Conservation (phyloP, 1,140 invertebrate species). For the Apolygus lucorum region DNA sequence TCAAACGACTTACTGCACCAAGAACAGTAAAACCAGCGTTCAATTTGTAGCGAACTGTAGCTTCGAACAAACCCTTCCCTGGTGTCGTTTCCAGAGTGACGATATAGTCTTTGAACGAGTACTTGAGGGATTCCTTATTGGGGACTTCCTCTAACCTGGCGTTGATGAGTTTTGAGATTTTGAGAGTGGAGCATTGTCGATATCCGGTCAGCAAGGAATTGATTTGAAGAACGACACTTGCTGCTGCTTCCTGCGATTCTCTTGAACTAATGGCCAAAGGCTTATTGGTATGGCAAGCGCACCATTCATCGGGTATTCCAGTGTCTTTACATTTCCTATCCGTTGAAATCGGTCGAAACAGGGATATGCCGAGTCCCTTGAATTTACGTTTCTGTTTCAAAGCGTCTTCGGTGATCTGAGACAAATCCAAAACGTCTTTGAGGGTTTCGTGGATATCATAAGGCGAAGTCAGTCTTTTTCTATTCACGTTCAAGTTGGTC, state of each 20-base stretch:
- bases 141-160: constrained; percentile 26
- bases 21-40: constrained; percentile 38
- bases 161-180: constrained; percentile 24
- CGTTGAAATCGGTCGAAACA: constrained; percentile 60
- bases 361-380: constrained; percentile 52
- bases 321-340: constrained; percentile 65
- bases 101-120: constrained; percentile 24
- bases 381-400: constrained; percentile 39
- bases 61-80: constrained; percentile 34
- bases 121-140: constrained; percentile 19
- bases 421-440: constrained; percentile 48
- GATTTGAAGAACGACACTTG: constrained; percentile 50
- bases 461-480: constrained; percentile 46
- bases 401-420: constrained; percentile 34
- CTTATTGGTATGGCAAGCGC: constrained; percentile 60
- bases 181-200: constrained; percentile 43
- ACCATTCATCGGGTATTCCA: constrained; percentile 71
- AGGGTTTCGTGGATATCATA: constrained; percentile 58
- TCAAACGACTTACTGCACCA: constrained; percentile 63
- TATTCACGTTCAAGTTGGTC: constrained; percentile 47
- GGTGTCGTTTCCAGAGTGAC: constrained; percentile 32
- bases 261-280: constrained; percentile 45
- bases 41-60: constrained; percentile 42
- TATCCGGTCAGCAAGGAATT: constrained; percentile 52
- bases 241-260: constrained; percentile 43